Base-by-base conservation (phyloP, 2,113 vertebrate species). In the Ardeotis arabs region DNA sequence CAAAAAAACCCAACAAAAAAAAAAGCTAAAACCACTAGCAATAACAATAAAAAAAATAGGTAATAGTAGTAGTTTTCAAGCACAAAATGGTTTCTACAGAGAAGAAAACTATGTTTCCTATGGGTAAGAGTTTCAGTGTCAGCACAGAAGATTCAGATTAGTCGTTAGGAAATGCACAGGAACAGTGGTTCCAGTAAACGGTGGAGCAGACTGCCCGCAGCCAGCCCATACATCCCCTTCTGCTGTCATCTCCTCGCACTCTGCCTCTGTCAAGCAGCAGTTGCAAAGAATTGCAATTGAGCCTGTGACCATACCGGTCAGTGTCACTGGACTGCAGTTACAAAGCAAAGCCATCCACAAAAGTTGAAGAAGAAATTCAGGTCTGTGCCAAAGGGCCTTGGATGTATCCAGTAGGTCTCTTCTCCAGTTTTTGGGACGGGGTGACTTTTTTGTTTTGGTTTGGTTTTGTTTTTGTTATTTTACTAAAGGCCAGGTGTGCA, bases 231-330 rank as follows among this genome's bases (percentile, higher is more conserved):
- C 6, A 68, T 63, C 55, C 66, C 74, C 17, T 2, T 11, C 66
- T 53, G n/a, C 44, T 69, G 44, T 8, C 13, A 49, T 9, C 27
- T 74, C n/a, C 59, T 3, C 41, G 24, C 35, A 7, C 79, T 15
- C 31, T 0, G 2, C 28, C 37, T n/a, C 73, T 28, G n/a, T 3
- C 59, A n/a, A 21, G 59, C 35, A 63, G 69, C 28, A 19, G 16
- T 7, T 39, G 49, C 12, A 17, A 73, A 53, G 59, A 73, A 49
- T 5, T 31, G n/a, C 59, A 53, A 5, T 0, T 3, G 24, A 59
- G 39, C 1, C 23, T 35, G 44, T 10, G 45, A 39, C 55, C 14
- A 10, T 1, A 12, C 9, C 3, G 1, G 56, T 37, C 4, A 0
- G 23, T 5, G 24, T 8, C 49, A 31, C 31, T 3, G 0, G 3